Base-by-base conservation (phyloP, 64 coral and sea anemone species). In the Dendronephthya gigantea region DNA sequence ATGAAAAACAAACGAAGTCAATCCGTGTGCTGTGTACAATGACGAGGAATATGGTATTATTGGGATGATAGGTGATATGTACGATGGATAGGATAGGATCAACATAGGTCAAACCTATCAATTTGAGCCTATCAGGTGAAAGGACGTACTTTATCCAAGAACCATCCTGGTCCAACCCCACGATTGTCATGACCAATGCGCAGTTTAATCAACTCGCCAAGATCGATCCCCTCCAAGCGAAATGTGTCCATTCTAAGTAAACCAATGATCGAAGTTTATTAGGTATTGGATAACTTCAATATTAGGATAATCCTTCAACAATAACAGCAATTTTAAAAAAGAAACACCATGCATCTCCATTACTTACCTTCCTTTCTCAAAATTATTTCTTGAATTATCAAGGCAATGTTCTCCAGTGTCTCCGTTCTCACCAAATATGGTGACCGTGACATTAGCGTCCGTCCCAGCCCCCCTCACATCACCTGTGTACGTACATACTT, bases 291-390 rank as follows among this genome's bases (percentile, higher is more conserved):
- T n/a, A n/a, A n/a, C n/a, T n/a, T n/a, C n/a, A n/a, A n/a, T n/a
- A n/a, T n/a, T n/a, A n/a, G n/a, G n/a, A n/a, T n/a, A n/a, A n/a
- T n/a, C n/a, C n/a, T n/a, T n/a, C n/a, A n/a, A n/a, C n/a, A n/a
- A n/a, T n/a, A n/a, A n/a, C n/a, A n/a, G n/a, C n/a, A n/a, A n/a
- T n/a, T n/a, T n/a, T n/a, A n/a, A n/a, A n/a, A n/a, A n/a, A n/a
- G n/a, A n/a, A n/a, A n/a, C n/a, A n/a, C n/a, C n/a, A n/a, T n/a
- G n/a, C n/a, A n/a, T n/a, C n/a, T n/a, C n/a, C n/a, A n/a, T n/a
- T n/a, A 49, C 90, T 91, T 89, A 98, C 95, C 93, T 98, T 89
- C 86, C 89, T 87, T 90, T 87, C 74, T 98, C 95, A 93, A 98
- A 98, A 49, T 98, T 98, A 83, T 98, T 98, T 66, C 95, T 98